A percentile compares a stretch with the other conserved stretches of the same genome.
These are phyloP conservation scores for Typhlichthys subterraneus DNA, from an alignment of 2,797 vertebrate species.

Conservation along the genomic window DNA sequence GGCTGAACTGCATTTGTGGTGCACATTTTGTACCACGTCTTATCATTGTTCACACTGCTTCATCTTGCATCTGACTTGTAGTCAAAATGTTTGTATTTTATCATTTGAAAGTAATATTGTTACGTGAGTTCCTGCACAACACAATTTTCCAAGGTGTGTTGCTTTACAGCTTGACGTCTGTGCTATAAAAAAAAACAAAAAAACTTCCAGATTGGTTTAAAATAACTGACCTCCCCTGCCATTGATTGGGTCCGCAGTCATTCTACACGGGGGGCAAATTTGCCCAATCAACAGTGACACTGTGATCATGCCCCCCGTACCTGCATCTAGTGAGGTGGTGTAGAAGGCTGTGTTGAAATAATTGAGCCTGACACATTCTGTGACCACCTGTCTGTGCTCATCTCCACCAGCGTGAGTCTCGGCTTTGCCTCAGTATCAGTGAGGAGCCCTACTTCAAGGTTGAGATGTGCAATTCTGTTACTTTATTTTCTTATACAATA, in stretches of 20 bases:
- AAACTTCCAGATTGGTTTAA: too few relatives aligned
- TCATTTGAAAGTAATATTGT: too few relatives aligned
- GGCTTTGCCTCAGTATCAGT: conserved; percentile 13
- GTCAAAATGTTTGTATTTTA: too few relatives aligned
- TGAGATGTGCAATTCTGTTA: conserved; percentile 32
- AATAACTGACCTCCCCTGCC: conserved; percentile 8
- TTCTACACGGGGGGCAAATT: conserved; percentile 28
- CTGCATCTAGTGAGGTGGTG: conserved; percentile 1
- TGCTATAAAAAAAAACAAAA: too few relatives aligned
- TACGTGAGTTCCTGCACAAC: conserved; percentile 25
- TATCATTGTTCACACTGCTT: neutral
- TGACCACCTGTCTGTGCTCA: conserved; percentile 39
- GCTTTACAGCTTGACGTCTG: too few relatives aligned
- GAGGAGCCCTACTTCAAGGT: conserved; percentile 16
- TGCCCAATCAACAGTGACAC: conserved; percentile 24
- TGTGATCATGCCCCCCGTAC: conserved; percentile 19
- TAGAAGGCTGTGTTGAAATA: conserved; percentile 33
- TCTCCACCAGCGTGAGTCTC: conserved; percentile 34
- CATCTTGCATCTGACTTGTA: neutral
- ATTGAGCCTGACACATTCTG: conserved; percentile 38
- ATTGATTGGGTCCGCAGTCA: conserved; percentile 25
- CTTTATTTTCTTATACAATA: neutral
- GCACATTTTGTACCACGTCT: neutral
- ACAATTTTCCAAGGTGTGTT: conserved; percentile 12
- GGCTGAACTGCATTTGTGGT: too few relatives aligned